A percentile compares a stretch with the other conserved stretches of the same genome.
These are phyloP conservation scores for Drosophila meridiana DNA, from an alignment of 2,888 invertebrate genomes.

Conservation along the genomic window DNA sequence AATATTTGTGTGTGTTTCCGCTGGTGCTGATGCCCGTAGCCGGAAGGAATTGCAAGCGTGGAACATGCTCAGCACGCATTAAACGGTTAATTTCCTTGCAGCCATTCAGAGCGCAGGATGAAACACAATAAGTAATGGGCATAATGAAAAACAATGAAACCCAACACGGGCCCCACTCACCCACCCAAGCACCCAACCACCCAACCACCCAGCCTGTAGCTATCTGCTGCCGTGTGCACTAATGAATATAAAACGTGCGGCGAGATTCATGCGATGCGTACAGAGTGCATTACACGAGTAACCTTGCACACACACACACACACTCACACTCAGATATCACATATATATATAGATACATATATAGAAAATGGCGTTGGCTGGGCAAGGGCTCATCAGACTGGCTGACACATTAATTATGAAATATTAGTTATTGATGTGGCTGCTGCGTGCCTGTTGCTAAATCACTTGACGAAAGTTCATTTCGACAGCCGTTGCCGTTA, in stretches of 20 bases:
- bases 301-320: constrained; percentile 5
- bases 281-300: constrained; percentile 14
- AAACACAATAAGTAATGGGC: constrained; percentile 19
- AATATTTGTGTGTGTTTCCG: constrained; percentile 30
- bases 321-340: background rate
- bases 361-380: constrained; percentile 8
- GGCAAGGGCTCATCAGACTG: constrained; percentile 7
- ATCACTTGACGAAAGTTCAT: constrained; percentile 71
- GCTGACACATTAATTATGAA: constrained; percentile 65
- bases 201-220: background rate
- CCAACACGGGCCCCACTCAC: constrained; percentile 24
- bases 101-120: constrained; percentile 3
- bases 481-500: constrained; percentile 61
- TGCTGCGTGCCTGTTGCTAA: constrained; percentile 48
- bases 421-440: constrained; percentile 75
- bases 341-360: background rate
- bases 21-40: constrained; percentile 1
- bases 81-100: constrained; percentile 22
- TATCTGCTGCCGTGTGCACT: constrained; percentile 23
- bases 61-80: constrained; percentile 7
- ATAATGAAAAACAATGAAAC: constrained; percentile 59
- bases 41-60: constrained; percentile 18
- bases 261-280: constrained; percentile 35
- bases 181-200: background rate
- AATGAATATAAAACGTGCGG: constrained; percentile 58